Conservation (phyloP, 2,113 vertebrate genomes). For the Psittacula cyanocephala region DNA sequence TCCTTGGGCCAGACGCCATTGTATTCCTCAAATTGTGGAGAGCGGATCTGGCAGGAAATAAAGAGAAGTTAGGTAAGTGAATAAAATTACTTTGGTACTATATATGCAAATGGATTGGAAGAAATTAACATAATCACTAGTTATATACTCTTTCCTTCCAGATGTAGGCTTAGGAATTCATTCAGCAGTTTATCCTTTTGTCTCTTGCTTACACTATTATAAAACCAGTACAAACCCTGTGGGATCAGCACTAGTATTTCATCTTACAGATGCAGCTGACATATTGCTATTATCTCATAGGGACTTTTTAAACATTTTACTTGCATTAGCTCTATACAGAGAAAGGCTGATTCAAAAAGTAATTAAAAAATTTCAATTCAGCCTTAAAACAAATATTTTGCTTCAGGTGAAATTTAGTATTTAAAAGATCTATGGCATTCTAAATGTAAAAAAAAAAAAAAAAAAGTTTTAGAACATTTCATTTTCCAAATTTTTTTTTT, state of each 20-base stretch:
- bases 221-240: neutral
- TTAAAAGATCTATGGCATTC: neutral
- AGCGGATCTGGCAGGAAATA: slow-evolving; percentile 63
- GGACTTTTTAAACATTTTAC: neutral
- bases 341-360: neutral
- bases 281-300: neutral
- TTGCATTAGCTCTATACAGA: neutral
- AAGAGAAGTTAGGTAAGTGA: neutral
- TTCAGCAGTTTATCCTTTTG: neutral
- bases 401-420: neutral
- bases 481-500: neutral
- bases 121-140: neutral
- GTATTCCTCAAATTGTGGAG: slow-evolving; percentile 71
- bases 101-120: neutral
- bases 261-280: neutral
- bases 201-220: neutral
- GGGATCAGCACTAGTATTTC: neutral
- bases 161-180: neutral
- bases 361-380: neutral
- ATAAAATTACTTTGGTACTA: neutral
- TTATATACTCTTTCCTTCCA: neutral
- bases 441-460: rapidly evolving
- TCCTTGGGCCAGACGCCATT: slow-evolving; percentile 77
- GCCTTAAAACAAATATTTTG: neutral
- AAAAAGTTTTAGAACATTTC: neutral